These are phyloP conservation scores for Anguilla pacifica DNA, from an alignment of 2,797 vertebrate species.

Conservation along the genomic window DNA sequence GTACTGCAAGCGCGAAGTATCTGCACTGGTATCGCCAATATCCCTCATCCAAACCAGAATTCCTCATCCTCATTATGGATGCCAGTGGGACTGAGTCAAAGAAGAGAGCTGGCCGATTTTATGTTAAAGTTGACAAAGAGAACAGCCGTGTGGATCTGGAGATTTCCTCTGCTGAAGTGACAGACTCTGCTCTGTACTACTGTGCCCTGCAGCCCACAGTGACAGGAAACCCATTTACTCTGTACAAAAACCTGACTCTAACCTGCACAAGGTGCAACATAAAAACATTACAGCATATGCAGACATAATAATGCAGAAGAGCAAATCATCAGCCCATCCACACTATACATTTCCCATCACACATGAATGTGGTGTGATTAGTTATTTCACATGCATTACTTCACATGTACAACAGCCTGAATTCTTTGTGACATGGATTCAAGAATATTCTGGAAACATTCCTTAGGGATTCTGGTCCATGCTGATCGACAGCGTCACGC, in stretches of 20 bases:
- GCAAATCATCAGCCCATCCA: too few relatives aligned
- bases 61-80: neutral
- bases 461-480: too few relatives aligned
- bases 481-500: too few relatives aligned
- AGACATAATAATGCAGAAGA: too few relatives aligned
- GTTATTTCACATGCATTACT: too few relatives aligned
- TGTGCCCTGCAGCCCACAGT: slow-evolving; percentile 38
- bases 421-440: too few relatives aligned
- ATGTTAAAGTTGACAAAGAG: slow-evolving; percentile 17
- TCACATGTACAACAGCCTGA: too few relatives aligned
- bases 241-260: neutral
- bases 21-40: slow-evolving; percentile 24
- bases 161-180: slow-evolving; percentile 28
- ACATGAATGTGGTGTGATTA: too few relatives aligned
- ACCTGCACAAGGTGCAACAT: neutral
- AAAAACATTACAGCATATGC: neutral
- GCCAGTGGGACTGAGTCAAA: neutral
- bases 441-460: too few relatives aligned
- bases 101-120: neutral
- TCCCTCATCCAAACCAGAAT: slow-evolving; percentile 14
- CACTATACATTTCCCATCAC: too few relatives aligned
- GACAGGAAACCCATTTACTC: slow-evolving; percentile 20
- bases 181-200: slow-evolving; percentile 38
- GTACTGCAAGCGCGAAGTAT: neutral
- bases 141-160: slow-evolving; percentile 20